Conservation (phyloP, 1,140 invertebrate species). For the Drosophila pruinosa region DNA sequence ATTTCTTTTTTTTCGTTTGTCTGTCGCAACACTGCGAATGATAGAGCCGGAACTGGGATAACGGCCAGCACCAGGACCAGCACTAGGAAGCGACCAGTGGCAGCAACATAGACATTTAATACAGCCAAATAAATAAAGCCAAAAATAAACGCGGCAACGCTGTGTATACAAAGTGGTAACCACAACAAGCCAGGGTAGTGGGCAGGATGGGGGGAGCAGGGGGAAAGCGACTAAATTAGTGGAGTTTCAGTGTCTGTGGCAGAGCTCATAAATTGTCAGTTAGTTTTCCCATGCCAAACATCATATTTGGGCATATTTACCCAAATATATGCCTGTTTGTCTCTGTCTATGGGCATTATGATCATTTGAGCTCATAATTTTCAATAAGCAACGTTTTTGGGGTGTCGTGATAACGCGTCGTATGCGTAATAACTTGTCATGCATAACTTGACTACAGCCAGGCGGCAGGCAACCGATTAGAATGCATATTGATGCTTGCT, state of each 20-base stretch:
- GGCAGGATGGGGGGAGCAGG: not conserved
- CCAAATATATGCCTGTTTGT: conserved; percentile 10
- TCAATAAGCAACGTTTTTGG: conserved; percentile 56
- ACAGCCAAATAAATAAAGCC: conserved; percentile 70
- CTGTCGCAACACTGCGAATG: conserved; percentile 27
- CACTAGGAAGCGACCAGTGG: not conserved
- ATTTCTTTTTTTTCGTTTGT: conserved; percentile 30
- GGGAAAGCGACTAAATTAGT: conserved; percentile 64
- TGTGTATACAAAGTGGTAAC: conserved; percentile 45
- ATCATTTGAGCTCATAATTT: conserved; percentile 56
- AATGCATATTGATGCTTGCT: conserved; percentile 47
- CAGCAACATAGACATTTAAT: conserved; percentile 61
- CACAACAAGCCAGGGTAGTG: conserved; percentile 14
- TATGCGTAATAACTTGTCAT: conserved; percentile 63
- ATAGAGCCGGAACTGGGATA: conserved; percentile 21
- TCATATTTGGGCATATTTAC: conserved; percentile 4
- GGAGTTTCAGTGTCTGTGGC: conserved; percentile 63
- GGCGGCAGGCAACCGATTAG: conserved; percentile 20
- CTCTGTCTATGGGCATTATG: conserved; percentile 14
- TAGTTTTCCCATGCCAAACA: not conserved
- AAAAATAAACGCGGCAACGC: conserved; percentile 49
- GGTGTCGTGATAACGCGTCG: conserved; percentile 54
- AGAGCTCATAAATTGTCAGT: conserved; percentile 58
- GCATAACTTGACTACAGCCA: conserved; percentile 24
- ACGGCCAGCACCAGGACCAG: not conserved